Conservation (phyloP, 1,140 invertebrate genomes). For the Eueides isabella region DNA sequence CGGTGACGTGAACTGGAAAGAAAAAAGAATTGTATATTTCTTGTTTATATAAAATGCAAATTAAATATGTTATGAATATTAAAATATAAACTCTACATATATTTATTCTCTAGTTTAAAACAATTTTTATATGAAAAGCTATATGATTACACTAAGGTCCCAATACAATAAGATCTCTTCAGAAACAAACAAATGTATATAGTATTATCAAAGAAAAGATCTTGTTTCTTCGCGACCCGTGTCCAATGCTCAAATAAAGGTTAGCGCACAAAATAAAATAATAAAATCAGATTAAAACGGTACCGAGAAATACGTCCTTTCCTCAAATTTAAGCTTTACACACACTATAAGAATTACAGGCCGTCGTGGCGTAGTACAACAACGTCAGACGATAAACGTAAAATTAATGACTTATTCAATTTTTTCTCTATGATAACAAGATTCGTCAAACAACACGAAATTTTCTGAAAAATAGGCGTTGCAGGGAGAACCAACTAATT, state of each 20-base stretch:
- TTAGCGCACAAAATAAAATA: conserved; percentile 16
- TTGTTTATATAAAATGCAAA: background rate
- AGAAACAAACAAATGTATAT: background rate
- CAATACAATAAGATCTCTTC: background rate
- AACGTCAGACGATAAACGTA: too few species aligned
- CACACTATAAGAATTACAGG: background rate
- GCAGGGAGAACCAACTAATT: too few species aligned
- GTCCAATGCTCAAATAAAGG: conserved; percentile 25
- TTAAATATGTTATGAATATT: too few species aligned
- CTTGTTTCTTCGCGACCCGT: conserved; percentile 15
- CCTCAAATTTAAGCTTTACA: background rate
- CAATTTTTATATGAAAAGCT: too few species aligned
- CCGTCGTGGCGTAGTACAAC: too few species aligned
- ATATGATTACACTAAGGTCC: too few species aligned
- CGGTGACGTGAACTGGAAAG: conserved; percentile 24
- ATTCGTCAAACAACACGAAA: too few species aligned
- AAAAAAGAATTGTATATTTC: conserved; percentile 7
- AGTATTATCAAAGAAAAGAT: background rate
- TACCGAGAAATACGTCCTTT: conserved; percentile 34
- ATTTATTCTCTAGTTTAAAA: too few species aligned
- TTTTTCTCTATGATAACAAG: too few species aligned
- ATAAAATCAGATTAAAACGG: conserved; percentile 38
- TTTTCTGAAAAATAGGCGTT: too few species aligned
- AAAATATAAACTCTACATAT: too few species aligned
- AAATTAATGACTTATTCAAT: too few species aligned